Evolutionary conservation across 23 tunicate species (phyloP), one percentile per base, ranked within the genome.

Genomic region (Ciona savignyi): DNA sequence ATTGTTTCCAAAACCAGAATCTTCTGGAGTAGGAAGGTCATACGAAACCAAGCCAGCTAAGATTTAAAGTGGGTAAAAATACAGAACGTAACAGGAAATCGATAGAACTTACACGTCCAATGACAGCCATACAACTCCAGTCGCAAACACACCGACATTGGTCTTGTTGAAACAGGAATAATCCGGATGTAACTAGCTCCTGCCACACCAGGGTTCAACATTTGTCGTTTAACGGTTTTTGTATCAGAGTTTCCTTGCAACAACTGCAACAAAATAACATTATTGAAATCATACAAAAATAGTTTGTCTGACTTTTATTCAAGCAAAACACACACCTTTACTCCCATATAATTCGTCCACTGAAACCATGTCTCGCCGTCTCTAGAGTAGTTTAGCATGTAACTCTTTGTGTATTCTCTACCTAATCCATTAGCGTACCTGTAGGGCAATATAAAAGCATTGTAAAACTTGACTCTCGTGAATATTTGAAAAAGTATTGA

Each of bases 41-140:
- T 88, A 88, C 19, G 83, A 70, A 6, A 81, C 30, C 23, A 88
- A 51, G 15, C 84, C 86, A 72, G 96, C 96, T 88, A 65, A 9
- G 67, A 74, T 29, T 3, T 42, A 42, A 42, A 42, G 15, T n/a
- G n/a, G n/a, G n/a, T n/a, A n/a, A 49, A 15, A 49, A 11, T 20
- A 49, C 61, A 49, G 15, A 49, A 11, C 20, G 15, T 11, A 11
- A 15, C 20, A 49, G 15, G 15, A 49, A 11, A 20, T 11, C 61
- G 20, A 11, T 20, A 30, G 25, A n/a, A 73, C 96, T 88, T 67
- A 88, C 96, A 81, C 1, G 74, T 24, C 87, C 86, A 76, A 30
- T n/a, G 32, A 66, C 96, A 88, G 30, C 96, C 96, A 66, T 77
- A 88, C 56, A 88, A 21, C 69, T 88, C 96, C 30, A 88, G 42